Percentiles rank a stretch among this genome's conserved stretches.
These are phyloP conservation scores for Calephelis virginiensis DNA, from an alignment of 1,140 invertebrate genomes.

Conservation along the genomic window DNA sequence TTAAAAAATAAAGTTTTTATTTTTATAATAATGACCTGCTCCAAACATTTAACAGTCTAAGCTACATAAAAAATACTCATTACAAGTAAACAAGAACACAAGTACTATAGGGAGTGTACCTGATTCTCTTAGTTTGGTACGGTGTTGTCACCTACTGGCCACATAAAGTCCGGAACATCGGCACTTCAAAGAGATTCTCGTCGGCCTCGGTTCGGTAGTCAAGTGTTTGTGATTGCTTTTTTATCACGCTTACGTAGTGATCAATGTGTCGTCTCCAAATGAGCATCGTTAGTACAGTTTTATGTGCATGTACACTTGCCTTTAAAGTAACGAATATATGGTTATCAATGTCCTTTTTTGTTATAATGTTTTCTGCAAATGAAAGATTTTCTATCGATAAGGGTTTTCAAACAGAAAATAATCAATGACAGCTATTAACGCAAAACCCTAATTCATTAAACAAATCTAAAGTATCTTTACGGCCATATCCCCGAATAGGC, in stretches of 20 bases:
- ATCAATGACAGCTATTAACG: too few relatives aligned
- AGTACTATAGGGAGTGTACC: too few relatives aligned
- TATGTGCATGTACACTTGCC: conserved; percentile 8
- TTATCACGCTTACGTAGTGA: conserved; percentile 47
- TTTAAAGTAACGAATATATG: background rate
- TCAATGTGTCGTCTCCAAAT: conserved; percentile 43
- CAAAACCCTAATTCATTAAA: too few relatives aligned
- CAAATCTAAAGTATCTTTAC: too few relatives aligned
- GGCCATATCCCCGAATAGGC: too few relatives aligned
- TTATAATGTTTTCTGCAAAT: background rate
- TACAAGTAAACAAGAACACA: too few relatives aligned
- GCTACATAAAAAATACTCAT: too few relatives aligned
- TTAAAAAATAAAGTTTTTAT: too few relatives aligned
- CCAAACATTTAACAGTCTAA: too few relatives aligned
- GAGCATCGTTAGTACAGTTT: conserved; percentile 30
- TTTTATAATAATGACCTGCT: too few relatives aligned
- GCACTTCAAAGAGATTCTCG: conserved; percentile 35
- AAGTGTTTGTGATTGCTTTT: conserved; percentile 54
- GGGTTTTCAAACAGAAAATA: too few relatives aligned
- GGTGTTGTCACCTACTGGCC: conserved; percentile 25
- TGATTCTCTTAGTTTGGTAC: conserved; percentile 16
- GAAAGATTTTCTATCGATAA: too few relatives aligned
- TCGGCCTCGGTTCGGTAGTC: conserved; percentile 54
- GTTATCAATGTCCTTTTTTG: background rate
- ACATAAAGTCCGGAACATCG: conserved; percentile 29